Base-by-base conservation (phyloP, 1,140 invertebrate species). In the Ctenoplectra terminalis region DNA sequence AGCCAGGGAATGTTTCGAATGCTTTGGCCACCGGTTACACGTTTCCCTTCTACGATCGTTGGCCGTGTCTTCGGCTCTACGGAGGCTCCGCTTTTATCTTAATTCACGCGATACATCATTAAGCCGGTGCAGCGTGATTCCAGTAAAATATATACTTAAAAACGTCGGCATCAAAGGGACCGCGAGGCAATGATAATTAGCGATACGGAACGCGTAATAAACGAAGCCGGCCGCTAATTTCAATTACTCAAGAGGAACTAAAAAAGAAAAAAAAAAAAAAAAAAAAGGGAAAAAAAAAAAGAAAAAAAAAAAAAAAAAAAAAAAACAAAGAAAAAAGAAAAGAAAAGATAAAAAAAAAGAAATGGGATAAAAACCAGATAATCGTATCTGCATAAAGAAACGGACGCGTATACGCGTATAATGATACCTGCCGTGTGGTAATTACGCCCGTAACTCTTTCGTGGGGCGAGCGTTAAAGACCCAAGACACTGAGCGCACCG, bases 271-370 rank as follows among this genome's bases (percentile, higher is more conserved):
- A 15, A 23, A 8, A 50, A 52, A 58, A 60, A 50, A 54, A 63
- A 9, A 71, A 40, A 17, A 23, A 29, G 29, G 13, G 50, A 37
- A 31, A 70, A 23, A 50, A 37, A 50, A 48, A 20, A 26, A 50
- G 50, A 52, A 52, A n/a, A 34, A 50, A 31, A 46, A 31, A 15
- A 34, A 40, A 23, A n/a, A n/a, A 29, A 13, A 37, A 34, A 1
- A 8, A 43, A 60, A 83, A 72, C 81, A 84, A 86, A 87, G 76
- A 73, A 85, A 92, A 93, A 63, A 84, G 67, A 50, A 56, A 87
- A 89, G 66, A 67, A 46, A 52, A n/a, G n/a, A n/a, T n/a, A n/a
- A n/a, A n/a, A n/a, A n/a, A 58, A 82, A 78, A 58, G 64, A 87
- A n/a, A n/a, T n/a, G n/a, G n/a, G 89, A 72, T 64, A 66, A 72